phyloP scores from a whole-genome alignment of 2,113 vertebrate species.

The Oreochromis spilurus region DNA sequence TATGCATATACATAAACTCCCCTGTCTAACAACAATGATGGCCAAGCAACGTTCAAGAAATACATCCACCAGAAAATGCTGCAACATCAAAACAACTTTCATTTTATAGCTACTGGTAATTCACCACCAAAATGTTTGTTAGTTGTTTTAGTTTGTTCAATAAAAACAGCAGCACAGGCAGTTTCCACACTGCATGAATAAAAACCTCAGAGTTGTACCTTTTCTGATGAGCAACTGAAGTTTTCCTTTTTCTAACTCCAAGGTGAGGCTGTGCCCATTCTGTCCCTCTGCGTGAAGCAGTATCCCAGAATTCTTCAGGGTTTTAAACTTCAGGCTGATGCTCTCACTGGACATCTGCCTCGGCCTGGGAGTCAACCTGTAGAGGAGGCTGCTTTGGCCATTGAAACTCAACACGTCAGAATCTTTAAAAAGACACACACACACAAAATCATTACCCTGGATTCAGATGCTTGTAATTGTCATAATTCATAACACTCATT shows the following conservation, averaged over 20 bases:
- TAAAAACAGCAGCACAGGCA: neutral
- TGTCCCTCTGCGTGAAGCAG: slow-evolving; percentile 20
- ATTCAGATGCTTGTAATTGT: neutral
- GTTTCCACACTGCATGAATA: neutral
- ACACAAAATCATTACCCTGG: neutral
- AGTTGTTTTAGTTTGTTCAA: neutral
- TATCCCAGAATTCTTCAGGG: slow-evolving; percentile 42
- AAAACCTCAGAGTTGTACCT: neutral
- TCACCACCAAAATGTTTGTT: fast-evolving
- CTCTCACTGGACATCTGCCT: neutral
- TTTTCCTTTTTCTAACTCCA: slow-evolving; percentile 41
- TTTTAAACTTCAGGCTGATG: slow-evolving; percentile 48
- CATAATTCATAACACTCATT: neutral
- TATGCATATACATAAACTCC: neutral
- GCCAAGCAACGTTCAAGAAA: neutral
- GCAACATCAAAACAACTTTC: neutral
- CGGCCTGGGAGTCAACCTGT: slow-evolving; percentile 6
- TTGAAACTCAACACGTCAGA: slow-evolving; percentile 36
- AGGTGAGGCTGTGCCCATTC: slow-evolving; percentile 25
- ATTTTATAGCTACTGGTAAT: neutral
- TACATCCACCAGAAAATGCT: neutral
- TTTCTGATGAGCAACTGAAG: slow-evolving; percentile 32
- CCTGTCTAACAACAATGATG: neutral
- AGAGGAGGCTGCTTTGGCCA: slow-evolving; percentile 39
- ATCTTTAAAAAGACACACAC: neutral